These are phyloP conservation scores for Formica selysi DNA, from an alignment of 1,140 invertebrate genomes.

Conservation along the genomic window DNA sequence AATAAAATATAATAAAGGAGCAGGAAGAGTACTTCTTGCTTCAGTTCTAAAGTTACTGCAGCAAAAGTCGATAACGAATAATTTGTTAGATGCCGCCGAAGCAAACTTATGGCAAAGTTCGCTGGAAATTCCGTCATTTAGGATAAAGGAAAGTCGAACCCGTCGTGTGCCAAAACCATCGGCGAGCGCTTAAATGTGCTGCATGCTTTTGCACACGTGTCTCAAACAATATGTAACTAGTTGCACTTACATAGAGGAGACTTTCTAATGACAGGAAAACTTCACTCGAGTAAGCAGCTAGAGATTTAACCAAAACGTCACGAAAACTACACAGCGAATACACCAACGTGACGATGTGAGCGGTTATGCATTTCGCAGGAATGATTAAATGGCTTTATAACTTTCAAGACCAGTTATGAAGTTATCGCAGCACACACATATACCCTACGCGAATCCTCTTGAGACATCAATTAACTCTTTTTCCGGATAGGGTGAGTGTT, in stretches of 20 bases:
- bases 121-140: constrained; percentile 35
- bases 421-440: neutral
- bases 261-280: constrained; percentile 38
- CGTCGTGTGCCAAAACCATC: constrained; percentile 43
- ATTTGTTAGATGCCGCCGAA: constrained; percentile 18
- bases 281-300: constrained; percentile 20
- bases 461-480: constrained; percentile 20
- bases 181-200: constrained; percentile 43
- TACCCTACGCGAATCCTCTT: constrained; percentile 5
- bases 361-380: constrained; percentile 36
- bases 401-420: constrained; percentile 51
- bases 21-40: neutral
- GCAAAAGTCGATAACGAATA: constrained; percentile 43
- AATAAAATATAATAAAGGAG: neutral
- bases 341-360: constrained; percentile 3
- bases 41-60: neutral
- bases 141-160: constrained; percentile 48
- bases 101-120: constrained; percentile 29
- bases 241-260: constrained; percentile 15
- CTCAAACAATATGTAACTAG: constrained; percentile 57
- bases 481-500: neutral
- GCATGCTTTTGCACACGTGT: constrained; percentile 37
- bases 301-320: constrained; percentile 28
- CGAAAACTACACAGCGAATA: constrained; percentile 25
- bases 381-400: constrained; percentile 56